Percentiles rank a stretch among this genome's conserved stretches.
Evolutionary conservation across 2,113 vertebrate genomes (phyloP).

Genomic region (Cottus gobio): DNA sequence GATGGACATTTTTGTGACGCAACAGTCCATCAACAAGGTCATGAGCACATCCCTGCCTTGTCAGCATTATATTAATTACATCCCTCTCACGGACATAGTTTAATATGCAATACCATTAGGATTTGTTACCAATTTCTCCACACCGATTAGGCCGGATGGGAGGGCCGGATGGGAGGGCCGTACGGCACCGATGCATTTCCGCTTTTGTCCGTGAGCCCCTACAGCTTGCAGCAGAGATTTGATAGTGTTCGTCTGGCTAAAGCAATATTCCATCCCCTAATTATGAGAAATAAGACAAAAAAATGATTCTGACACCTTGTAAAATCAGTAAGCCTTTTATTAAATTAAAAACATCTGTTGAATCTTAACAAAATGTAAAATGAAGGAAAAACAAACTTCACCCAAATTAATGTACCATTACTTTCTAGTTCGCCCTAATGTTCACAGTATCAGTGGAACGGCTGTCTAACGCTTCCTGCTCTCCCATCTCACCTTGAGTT

Average conservation of each 20-base stretch:
- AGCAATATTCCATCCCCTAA: background rate
- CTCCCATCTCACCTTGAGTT: conserved; percentile 43
- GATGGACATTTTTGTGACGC: background rate
- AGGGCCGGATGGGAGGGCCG: rapidly evolving
- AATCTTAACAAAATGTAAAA: conserved; percentile 73
- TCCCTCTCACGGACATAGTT: background rate
- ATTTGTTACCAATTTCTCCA: background rate
- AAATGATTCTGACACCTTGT: conserved; percentile 40
- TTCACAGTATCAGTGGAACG: conserved; percentile 86
- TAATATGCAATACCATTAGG: background rate
- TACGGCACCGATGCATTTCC: rapidly evolving
- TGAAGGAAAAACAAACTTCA: conserved; percentile 61
- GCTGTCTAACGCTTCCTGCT: conserved; percentile 30
- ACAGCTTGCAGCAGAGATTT: background rate
- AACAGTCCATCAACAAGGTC: conserved; percentile 40
- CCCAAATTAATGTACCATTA: conserved; percentile 78
- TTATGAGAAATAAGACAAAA: background rate
- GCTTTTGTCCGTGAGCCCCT: background rate
- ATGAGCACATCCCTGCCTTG: background rate
- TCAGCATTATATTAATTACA: background rate
- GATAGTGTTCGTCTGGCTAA: background rate
- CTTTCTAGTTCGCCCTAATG: conserved; percentile 64
- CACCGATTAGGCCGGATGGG: background rate
- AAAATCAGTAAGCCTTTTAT: conserved; percentile 83
- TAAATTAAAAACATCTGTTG: conserved; percentile 82